Percentiles rank a stretch among this genome's conserved stretches.
These are phyloP conservation scores for Neodon shergylaensis DNA, from an alignment of 2,113 vertebrate genomes.

Conservation along the genomic window DNA sequence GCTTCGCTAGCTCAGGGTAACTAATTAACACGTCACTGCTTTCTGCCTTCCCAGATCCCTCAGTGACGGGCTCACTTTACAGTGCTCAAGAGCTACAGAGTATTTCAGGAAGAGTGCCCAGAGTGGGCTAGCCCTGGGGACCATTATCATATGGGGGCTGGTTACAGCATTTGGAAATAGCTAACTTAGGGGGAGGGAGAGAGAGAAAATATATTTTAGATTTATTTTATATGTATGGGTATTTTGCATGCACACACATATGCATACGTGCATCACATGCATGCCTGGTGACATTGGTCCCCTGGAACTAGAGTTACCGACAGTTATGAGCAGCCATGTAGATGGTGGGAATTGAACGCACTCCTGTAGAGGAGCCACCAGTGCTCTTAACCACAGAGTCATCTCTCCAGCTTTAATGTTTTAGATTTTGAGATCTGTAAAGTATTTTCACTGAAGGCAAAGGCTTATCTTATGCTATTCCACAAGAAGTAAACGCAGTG, in stretches of 20 bases:
- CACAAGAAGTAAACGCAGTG: neutral
- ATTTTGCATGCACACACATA: too few species aligned
- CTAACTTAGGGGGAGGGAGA: neutral
- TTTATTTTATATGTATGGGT: neutral
- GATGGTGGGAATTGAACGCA: neutral
- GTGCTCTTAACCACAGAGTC: neutral
- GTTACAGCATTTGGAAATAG: neutral
- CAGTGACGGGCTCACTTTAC: neutral
- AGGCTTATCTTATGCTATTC: neutral
- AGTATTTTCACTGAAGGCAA: neutral
- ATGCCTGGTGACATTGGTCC: neutral
- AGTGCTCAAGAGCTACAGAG: conserved; percentile 11
- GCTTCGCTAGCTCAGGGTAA: neutral
- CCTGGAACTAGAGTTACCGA: neutral
- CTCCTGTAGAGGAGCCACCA: neutral
- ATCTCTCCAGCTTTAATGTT: too few species aligned
- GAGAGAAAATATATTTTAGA: neutral
- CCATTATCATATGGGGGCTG: neutral
- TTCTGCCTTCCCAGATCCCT: neutral
- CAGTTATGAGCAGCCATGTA: neutral
- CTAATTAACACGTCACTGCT: neutral
- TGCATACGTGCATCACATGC: neutral
- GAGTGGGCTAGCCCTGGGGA: neutral
- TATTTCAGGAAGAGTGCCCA: neutral
- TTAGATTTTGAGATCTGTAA: neutral